phyloP scores from a whole-genome alignment of 2,797 vertebrate species.

The Gymnothorax reevesii region DNA sequence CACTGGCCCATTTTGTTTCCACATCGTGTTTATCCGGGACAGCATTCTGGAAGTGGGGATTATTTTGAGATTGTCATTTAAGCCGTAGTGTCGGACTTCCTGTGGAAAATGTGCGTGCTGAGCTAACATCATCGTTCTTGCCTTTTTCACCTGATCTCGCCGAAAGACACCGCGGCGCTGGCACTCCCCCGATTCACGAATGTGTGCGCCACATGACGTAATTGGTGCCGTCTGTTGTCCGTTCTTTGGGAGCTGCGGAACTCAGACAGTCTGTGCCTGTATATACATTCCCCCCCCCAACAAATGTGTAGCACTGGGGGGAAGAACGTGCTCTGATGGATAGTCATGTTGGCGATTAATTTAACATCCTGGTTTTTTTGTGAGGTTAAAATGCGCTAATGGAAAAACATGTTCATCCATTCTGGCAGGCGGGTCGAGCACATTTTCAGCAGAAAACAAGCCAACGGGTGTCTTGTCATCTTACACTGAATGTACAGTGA shows the following conservation, averaged over 20 bases:
- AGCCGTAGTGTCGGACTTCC: conserved; percentile 31
- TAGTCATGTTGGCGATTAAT: conserved; percentile 34
- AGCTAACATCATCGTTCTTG: conserved; percentile 35
- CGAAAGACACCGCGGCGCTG: conserved; percentile 30
- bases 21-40: conserved; percentile 1
- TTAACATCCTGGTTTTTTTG: conserved; percentile 21
- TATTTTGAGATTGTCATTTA: background rate
- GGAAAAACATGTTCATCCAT: conserved; percentile 36
- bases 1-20: conserved; percentile 7
- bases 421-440: conserved; percentile 17
- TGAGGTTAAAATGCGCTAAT: conserved; percentile 26
- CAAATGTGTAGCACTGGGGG: background rate
- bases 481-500: conserved; percentile 16
- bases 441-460: conserved; percentile 24
- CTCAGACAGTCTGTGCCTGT: conserved; percentile 27
- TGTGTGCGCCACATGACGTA: conserved; percentile 39
- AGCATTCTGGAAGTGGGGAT: background rate
- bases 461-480: conserved; percentile 4
- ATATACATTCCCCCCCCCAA: conserved; percentile 23
- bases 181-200: conserved; percentile 41
- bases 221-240: conserved; percentile 40
- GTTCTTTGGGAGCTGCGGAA: conserved; percentile 34
- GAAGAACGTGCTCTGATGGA: conserved; percentile 30
- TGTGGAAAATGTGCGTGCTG: conserved; percentile 44
- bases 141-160: conserved; percentile 29